Evolutionary conservation across 2,113 vertebrate species (phyloP).

Genomic region (Alligator sinensis): DNA sequence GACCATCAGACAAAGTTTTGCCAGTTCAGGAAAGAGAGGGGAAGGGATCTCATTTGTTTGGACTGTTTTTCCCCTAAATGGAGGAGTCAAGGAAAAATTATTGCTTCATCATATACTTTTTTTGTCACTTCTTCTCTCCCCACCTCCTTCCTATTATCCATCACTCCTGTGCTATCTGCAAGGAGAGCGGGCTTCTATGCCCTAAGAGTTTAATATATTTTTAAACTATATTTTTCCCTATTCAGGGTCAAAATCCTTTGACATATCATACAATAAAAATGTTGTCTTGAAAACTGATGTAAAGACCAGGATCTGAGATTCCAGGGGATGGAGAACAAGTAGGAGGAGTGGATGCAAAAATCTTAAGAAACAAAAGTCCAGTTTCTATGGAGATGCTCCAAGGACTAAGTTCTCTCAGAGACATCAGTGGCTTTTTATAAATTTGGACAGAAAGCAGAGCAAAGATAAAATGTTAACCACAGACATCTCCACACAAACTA

Average conservation of each 20-base stretch:
- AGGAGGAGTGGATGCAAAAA: constrained; percentile 11
- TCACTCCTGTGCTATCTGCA: background rate
- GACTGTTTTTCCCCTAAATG: constrained; percentile 45
- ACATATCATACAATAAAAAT: background rate
- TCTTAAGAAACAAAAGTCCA: constrained; percentile 61
- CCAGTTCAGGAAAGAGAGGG: constrained; percentile 36
- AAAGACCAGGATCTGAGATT: background rate
- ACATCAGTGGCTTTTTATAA: constrained; percentile 48
- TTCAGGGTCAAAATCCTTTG: constrained; percentile 5
- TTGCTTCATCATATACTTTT: too few relatives aligned
- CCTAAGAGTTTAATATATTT: constrained; percentile 36
- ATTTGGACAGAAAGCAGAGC: constrained; percentile 44
- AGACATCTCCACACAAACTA: constrained; percentile 25
- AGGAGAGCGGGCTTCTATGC: constrained; percentile 31
- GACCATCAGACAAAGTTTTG: constrained; percentile 36
- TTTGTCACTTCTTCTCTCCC: constrained; percentile 8
- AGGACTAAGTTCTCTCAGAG: constrained; percentile 57
- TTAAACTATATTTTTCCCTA: constrained; percentile 1
- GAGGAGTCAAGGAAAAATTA: constrained; percentile 49
- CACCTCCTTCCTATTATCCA: constrained; percentile 41
- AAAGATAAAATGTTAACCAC: constrained; percentile 4
- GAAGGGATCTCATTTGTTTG: constrained; percentile 46
- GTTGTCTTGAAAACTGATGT: constrained; percentile 16
- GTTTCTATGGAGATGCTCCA: constrained; percentile 65
- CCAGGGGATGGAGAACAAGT: constrained; percentile 18